phyloP scores from a whole-genome alignment of 2,888 invertebrate species.

The Petrophora chlorosata region DNA sequence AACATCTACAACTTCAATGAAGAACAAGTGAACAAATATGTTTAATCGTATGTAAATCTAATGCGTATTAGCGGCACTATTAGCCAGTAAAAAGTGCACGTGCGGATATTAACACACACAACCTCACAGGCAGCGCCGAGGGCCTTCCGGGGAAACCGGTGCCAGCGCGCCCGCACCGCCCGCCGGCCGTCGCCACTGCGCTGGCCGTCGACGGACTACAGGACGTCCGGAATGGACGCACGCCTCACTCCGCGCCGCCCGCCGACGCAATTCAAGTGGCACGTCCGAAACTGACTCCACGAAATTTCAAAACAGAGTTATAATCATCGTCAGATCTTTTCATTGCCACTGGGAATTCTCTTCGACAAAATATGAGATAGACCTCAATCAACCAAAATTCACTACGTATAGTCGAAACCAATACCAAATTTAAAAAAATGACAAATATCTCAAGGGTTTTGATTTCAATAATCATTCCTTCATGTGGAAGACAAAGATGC shows the following conservation, averaged over 20 bases:
- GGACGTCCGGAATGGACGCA: slow-evolving; percentile 1
- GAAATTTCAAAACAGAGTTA: no score
- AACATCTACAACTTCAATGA: background rate
- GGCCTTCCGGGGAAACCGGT: slow-evolving; percentile 29
- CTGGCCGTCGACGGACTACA: background rate
- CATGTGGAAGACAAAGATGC: no score
- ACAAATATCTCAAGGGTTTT: no score
- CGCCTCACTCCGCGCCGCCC: background rate
- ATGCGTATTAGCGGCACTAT: background rate
- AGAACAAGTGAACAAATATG: background rate
- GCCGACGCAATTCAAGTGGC: no score
- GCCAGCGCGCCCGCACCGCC: background rate
- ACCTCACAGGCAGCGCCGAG: slow-evolving; percentile 8
- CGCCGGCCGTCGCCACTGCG: slow-evolving; percentile 11
- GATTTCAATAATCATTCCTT: no score
- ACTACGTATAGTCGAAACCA: no score
- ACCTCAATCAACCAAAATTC: no score
- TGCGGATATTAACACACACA: slow-evolving; percentile 25
- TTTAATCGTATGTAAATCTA: slow-evolving; percentile 1
- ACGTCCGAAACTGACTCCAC: background rate
- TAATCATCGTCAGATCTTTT: no score
- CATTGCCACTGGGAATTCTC: no score
- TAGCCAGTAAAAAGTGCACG: slow-evolving; percentile 1
- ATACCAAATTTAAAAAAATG: no score
- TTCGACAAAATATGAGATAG: no score